Evolutionary conservation across 2,888 invertebrate species (phyloP), one percentile per base, ranked within the genome.

Genomic region (Sinodicranocentrus sp.): DNA sequence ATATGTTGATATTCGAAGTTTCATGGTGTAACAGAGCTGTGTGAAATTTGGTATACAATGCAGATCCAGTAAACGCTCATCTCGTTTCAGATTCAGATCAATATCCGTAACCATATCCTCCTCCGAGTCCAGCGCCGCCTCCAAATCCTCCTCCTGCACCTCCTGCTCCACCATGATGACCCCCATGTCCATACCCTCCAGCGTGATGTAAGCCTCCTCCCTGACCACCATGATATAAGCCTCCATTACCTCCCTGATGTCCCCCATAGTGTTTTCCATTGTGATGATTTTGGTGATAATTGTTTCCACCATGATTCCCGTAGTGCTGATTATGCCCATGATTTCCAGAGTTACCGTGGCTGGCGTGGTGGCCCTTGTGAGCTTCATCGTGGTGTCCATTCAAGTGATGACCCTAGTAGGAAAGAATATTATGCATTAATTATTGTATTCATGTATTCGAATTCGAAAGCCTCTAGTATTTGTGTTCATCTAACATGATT

Each of bases 381-480:
- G 75, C 79, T 15, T 86, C 84, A 65, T 86, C 77, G 44, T 87
- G 67, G 25, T 87, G 87, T 1, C 87, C 87, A 39, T 84, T 79
- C 33, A 61, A 23, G 52, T 86, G 71, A 57, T 84, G 82, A 0
- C 86, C 86, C 59, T 59, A 23, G 15, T n/a, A n/a, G n/a, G n/a
- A n/a, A n/a, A n/a, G n/a, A n/a, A 39, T 39, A 73, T 73, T 39
- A 39, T 39, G 13, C 39, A 8, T 5, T 8, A 39, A 39, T 39
- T 19, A 2, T n/a, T 26, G 28, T 2, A 75, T 26, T 15, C 21
- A n/a, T 15, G 25, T n/a, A n/a, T n/a, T n/a, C n/a, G n/a, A n/a
- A n/a, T n/a, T n/a, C n/a, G n/a, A n/a, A n/a, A n/a, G 39, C 39
- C 39, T 39, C 39, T 39, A 8, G 39, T 39, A 39, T 39, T 6